phyloP scores from a whole-genome alignment of 92 coral and sea anemone genomes.

The Bergia puertoricense region DNA sequence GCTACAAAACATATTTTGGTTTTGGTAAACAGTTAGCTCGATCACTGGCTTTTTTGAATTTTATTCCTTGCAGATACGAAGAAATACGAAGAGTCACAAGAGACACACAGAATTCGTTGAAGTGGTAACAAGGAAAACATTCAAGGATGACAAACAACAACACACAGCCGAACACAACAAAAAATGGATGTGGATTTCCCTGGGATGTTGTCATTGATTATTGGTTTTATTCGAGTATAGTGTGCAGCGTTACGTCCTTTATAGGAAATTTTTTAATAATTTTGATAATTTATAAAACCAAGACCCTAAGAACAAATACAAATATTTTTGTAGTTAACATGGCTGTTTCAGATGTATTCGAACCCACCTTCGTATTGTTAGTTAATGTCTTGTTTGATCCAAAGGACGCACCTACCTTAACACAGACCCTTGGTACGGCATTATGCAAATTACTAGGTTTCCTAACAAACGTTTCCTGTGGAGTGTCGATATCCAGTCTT shows the following conservation, averaged over 20 bases:
- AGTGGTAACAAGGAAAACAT: no score
- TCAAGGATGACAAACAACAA: no score
- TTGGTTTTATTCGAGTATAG: background rate
- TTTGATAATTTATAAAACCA: background rate
- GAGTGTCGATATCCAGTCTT: background rate
- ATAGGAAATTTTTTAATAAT: background rate
- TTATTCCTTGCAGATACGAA: no score
- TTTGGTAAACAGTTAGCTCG: no score
- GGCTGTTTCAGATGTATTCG: background rate
- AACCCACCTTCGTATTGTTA: background rate
- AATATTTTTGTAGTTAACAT: background rate
- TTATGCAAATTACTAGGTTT: background rate
- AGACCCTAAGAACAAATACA: background rate
- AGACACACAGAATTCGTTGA: no score
- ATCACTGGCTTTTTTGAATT: no score
- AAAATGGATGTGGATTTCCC: no score
- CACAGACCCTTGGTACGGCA: background rate
- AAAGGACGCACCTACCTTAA: background rate
- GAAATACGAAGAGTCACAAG: no score
- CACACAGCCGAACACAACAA: no score
- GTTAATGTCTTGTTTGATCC: background rate
- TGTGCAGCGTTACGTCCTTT: background rate
- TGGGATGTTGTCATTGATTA: background rate
- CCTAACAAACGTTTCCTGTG: background rate
- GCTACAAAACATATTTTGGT: no score